Conservation (phyloP, 2,888 invertebrate genomes). For the Hyposoter dolosus region DNA sequence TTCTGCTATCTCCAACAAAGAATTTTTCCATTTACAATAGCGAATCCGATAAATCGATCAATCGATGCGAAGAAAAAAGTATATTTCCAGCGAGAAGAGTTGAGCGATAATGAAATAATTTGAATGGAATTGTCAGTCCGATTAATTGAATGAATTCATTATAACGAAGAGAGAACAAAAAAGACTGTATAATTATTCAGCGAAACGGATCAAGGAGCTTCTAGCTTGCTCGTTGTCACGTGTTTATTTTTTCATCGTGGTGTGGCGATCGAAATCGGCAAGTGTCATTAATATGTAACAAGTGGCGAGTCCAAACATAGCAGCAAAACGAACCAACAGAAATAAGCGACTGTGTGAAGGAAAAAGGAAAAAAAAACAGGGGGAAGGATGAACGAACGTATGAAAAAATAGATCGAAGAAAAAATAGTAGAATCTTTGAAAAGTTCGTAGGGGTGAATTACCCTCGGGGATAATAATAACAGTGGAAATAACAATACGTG, state of each 20-base stretch:
- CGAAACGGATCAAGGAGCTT: neutral
- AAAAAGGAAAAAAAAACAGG: neutral
- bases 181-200: neutral
- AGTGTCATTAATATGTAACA: slow-evolving; percentile 25
- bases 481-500: slow-evolving; percentile 34
- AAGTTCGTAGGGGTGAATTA: slow-evolving; percentile 7
- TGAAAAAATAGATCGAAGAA: neutral
- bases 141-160: neutral
- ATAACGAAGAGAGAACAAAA: neutral
- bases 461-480: slow-evolving; percentile 11
- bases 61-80: neutral
- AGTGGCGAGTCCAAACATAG: slow-evolving; percentile 1
- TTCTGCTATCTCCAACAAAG: neutral
- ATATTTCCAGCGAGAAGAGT: neutral
- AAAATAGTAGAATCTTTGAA: neutral
- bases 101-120: neutral
- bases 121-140: neutral
- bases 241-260: slow-evolving; percentile 13
- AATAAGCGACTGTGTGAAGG: neutral
- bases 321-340: neutral
- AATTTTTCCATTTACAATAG: neutral
- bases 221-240: slow-evolving; percentile 30
- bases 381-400: neutral
- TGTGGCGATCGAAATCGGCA: neutral
- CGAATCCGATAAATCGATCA: neutral